Percentiles rank a stretch among this genome's conserved stretches.
Evolutionary conservation across 2,888 invertebrate species (phyloP).

Genomic region (Drosophila mettleri): DNA sequence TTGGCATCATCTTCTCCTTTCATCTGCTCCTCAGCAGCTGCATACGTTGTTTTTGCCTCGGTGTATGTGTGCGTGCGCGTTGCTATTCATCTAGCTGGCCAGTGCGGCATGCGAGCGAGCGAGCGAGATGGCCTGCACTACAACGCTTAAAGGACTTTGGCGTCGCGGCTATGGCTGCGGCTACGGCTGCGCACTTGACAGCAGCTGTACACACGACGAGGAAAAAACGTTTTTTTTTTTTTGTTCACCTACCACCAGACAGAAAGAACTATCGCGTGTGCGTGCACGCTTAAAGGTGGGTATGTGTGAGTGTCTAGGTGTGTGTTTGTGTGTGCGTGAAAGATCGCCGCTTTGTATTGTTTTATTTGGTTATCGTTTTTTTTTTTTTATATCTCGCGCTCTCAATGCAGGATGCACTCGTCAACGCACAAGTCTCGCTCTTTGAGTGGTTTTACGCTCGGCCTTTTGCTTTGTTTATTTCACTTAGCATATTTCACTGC

Average conservation of each 20-base stretch:
- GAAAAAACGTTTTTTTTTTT: slow-evolving; percentile 32
- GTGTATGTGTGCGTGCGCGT: slow-evolving; percentile 11
- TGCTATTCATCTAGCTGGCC: slow-evolving; percentile 50
- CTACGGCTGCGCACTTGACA: slow-evolving; percentile 74
- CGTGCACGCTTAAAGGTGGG: slow-evolving; percentile 23
- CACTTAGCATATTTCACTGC: slow-evolving; percentile 60
- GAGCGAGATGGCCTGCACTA: slow-evolving; percentile 55
- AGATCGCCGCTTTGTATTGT: slow-evolving; percentile 42
- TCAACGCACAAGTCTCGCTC: slow-evolving; percentile 26
- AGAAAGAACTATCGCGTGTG: slow-evolving; percentile 40
- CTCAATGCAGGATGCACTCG: slow-evolving; percentile 56
- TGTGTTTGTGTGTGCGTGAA: slow-evolving; percentile 9
- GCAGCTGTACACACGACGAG: slow-evolving; percentile 63
- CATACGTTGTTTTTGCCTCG: slow-evolving; percentile 32
- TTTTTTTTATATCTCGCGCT: slow-evolving; percentile 39
- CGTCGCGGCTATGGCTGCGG: slow-evolving; percentile 33
- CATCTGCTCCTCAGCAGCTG: slow-evolving; percentile 51
- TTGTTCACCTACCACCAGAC: slow-evolving; percentile 47
- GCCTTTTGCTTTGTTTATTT: slow-evolving; percentile 49
- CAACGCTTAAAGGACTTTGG: slow-evolving; percentile 57
- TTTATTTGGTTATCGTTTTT: slow-evolving; percentile 43
- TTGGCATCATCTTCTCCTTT: slow-evolving; percentile 47
- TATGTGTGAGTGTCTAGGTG: slow-evolving; percentile 10
- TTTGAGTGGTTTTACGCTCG: slow-evolving; percentile 26
- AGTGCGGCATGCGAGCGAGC: slow-evolving; percentile 41